Conservation (phyloP, 2,113 vertebrate genomes). For the Phalacrocorax carbo region DNA sequence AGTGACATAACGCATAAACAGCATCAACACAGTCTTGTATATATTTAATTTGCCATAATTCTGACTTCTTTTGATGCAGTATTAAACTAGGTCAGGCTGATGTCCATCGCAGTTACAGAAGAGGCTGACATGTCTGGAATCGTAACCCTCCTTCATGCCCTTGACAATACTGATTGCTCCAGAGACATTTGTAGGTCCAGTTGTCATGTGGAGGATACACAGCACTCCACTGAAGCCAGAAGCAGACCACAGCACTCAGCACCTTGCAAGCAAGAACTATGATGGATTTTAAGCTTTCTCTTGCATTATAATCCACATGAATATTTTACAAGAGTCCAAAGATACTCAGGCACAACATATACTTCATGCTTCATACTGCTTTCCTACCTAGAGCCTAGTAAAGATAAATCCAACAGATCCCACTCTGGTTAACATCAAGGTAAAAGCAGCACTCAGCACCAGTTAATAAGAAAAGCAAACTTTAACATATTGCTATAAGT, state of each 20-base stretch:
- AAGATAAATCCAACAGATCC: background rate
- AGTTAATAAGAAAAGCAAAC: background rate
- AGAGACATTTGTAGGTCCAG: background rate
- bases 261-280: background rate
- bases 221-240: background rate
- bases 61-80: background rate
- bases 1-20: background rate
- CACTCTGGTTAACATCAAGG: background rate
- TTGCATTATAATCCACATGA: background rate
- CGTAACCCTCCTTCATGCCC: background rate
- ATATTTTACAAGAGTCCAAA: background rate
- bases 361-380: background rate
- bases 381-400: background rate
- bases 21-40: background rate
- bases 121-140: background rate
- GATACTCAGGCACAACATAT: accelerated
- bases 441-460: background rate
- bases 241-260: background rate
- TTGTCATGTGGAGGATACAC: background rate
- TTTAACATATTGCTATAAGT: background rate
- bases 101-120: background rate
- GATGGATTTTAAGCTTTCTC: background rate
- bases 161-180: background rate
- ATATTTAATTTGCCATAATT: background rate
- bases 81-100: background rate